Percentiles rank a stretch among this genome's conserved stretches.
phyloP scores from a whole-genome alignment of 2,113 vertebrate species.

The Rhea americana region DNA sequence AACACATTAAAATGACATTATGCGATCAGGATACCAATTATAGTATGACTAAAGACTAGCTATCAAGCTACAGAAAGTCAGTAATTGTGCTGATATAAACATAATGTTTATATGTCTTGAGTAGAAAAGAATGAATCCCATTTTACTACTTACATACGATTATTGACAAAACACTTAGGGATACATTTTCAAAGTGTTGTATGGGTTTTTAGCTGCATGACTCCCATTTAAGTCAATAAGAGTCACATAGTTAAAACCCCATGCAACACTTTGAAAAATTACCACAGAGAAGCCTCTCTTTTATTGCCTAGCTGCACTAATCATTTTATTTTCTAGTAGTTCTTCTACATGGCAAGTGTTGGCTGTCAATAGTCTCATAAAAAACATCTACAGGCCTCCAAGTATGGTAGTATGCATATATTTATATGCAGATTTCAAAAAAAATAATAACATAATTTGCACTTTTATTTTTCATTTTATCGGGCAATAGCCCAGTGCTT shows the following conservation, averaged over 20 bases:
- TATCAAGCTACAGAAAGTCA: constrained; percentile 60
- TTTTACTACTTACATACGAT: constrained; percentile 67
- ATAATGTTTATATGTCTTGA: constrained; percentile 69
- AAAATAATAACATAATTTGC: constrained; percentile 25
- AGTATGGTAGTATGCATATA: not conserved
- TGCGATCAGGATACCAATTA: constrained; percentile 65
- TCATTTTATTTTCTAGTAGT: constrained; percentile 32
- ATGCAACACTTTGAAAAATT: constrained; percentile 68
- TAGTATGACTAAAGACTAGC: constrained; percentile 58
- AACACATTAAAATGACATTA: constrained; percentile 65
- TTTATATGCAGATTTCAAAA: constrained; percentile 37
- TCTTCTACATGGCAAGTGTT: constrained; percentile 16
- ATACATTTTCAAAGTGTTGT: constrained; percentile 56
- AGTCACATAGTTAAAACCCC: constrained; percentile 56
- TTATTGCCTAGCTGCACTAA: constrained; percentile 42
- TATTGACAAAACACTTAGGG: constrained; percentile 72
- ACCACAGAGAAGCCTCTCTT: constrained; percentile 24
- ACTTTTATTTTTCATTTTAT: constrained; percentile 38
- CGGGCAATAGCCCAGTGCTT: not conserved
- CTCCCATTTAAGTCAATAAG: constrained; percentile 68
- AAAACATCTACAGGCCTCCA: constrained; percentile 8
- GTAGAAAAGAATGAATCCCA: constrained; percentile 60
- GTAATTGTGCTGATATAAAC: constrained; percentile 69
- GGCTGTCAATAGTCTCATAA: not conserved
- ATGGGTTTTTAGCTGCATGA: constrained; percentile 63